Percentiles rank a stretch among this genome's conserved stretches.
Conservation (phyloP, 2,797 vertebrate species). For the Lateolabrax maculatus region DNA sequence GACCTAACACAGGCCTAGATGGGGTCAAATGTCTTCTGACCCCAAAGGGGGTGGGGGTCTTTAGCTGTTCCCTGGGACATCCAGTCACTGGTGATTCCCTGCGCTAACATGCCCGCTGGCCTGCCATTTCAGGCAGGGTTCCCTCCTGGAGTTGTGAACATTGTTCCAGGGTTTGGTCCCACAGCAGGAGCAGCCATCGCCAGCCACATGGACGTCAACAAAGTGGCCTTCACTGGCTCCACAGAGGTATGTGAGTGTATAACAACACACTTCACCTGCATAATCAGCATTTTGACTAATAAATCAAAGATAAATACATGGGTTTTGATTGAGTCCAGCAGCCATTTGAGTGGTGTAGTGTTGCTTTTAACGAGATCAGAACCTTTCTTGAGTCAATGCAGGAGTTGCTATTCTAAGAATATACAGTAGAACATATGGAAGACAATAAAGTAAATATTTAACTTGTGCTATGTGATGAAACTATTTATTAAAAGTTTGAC, state of each 20-base stretch:
- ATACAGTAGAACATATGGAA: not conserved
- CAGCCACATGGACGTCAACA: constrained; percentile 91
- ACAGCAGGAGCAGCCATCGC: constrained; percentile 94
- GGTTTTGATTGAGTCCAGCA: not conserved
- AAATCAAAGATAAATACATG: not conserved
- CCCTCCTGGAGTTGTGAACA: constrained; percentile 96
- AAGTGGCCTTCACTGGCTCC: constrained; percentile 97
- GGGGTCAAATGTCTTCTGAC: not conserved
- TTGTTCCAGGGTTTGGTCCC: constrained; percentile 94
- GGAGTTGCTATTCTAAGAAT: not conserved
- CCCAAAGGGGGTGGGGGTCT: not conserved
- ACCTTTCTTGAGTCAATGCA: not conserved
- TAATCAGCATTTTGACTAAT: not conserved
- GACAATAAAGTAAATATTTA: not conserved
- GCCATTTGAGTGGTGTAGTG: not conserved
- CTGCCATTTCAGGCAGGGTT: constrained; percentile 77
- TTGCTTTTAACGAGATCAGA: not conserved
- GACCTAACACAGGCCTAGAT: not conserved
- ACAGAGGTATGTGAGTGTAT: constrained; percentile 86
- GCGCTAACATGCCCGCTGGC: constrained; percentile 3
- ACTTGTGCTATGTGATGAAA: not conserved
- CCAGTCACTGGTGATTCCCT: not conserved
- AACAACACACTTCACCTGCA: not conserved
- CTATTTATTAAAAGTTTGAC: not conserved
- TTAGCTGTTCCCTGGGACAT: not conserved